Evolutionary conservation across 2,113 vertebrate species (phyloP), one percentile per base, ranked within the genome.

Genomic region (Pelodiscus sinensis): DNA sequence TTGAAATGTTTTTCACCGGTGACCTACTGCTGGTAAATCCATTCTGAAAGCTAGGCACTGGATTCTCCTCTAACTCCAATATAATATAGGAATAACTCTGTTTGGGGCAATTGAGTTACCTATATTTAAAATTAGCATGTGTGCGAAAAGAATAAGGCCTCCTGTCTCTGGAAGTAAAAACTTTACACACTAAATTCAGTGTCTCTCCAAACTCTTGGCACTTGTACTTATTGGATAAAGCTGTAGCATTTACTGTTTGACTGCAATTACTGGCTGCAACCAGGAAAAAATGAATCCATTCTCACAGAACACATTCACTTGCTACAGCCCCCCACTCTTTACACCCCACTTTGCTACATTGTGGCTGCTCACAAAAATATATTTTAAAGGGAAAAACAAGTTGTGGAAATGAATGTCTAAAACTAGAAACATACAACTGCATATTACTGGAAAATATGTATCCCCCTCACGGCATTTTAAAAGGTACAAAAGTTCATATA

Each of bases 1-100:
- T 4, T 55, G 81, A 80, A 88, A 90, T 71, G 79, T 31, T 85
- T 87, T 94, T 95, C 60, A 94, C 84, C 87, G 90, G 44, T 94
- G 90, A 89, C 92, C 31, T 90, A 87, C 38, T 79, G 44, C 77
- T 94, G 81, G 86, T 68, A 95, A 94, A 95, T 90, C 88, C 44
- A 44, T 44, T 44, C 44, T 44, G 44, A 44, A 44, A 44, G 44
- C 44, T 90, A 54, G 86, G 88, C 73, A 52, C 79, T 73, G 56
- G 52, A 87, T 91, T 54, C 19, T 93, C 25, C 68, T 94, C 79
- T 57, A n/a, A 51, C 44, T 75, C 4, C 56, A 44, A 6, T 21
- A 15, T 81, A 89, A 68, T 1, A 82, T 11, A 38, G 19, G 38
- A 92, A 8, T 78, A 52, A 90, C 65, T 92, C 91, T 10, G 83